Evolutionary conservation across 2,797 vertebrate species (phyloP).

Genomic region (Mycteria americana): DNA sequence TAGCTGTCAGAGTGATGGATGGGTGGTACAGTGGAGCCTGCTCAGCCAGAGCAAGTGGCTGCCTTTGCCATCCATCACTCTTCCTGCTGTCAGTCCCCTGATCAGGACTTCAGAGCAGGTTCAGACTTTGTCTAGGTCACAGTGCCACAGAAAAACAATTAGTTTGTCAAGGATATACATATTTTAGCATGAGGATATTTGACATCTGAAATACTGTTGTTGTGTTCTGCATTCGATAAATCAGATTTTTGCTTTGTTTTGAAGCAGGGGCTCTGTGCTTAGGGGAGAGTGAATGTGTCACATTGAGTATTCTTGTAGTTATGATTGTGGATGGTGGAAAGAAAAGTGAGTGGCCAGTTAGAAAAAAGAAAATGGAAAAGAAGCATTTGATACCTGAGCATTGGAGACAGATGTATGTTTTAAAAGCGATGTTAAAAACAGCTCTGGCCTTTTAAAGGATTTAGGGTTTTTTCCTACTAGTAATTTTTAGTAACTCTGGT

Average conservation of each 20-base stretch:
- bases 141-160: constrained; percentile 41
- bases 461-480: neutral
- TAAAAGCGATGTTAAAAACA: neutral
- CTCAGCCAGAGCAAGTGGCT: constrained; percentile 62
- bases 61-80: constrained; percentile 72
- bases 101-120: constrained; percentile 21
- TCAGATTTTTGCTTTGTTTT: neutral
- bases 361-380: neutral
- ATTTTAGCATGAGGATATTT: constrained; percentile 36
- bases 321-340: neutral
- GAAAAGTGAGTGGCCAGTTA: neutral
- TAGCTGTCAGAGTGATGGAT: constrained; percentile 77
- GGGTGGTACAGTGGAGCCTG: constrained; percentile 42
- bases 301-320: neutral
- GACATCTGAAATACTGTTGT: neutral
- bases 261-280: neutral
- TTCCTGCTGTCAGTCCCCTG: constrained; percentile 39
- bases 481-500: constrained; percentile 11
- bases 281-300: neutral
- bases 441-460: neutral
- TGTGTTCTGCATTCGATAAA: neutral
- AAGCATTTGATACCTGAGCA: neutral
- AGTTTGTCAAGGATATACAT: constrained; percentile 47
- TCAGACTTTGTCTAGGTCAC: constrained; percentile 25
- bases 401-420: neutral